Evolutionary conservation across 2,888 invertebrate genomes (phyloP), one percentile per base, ranked within the genome.

Genomic region (Exephanes ischioxanthus): DNA sequence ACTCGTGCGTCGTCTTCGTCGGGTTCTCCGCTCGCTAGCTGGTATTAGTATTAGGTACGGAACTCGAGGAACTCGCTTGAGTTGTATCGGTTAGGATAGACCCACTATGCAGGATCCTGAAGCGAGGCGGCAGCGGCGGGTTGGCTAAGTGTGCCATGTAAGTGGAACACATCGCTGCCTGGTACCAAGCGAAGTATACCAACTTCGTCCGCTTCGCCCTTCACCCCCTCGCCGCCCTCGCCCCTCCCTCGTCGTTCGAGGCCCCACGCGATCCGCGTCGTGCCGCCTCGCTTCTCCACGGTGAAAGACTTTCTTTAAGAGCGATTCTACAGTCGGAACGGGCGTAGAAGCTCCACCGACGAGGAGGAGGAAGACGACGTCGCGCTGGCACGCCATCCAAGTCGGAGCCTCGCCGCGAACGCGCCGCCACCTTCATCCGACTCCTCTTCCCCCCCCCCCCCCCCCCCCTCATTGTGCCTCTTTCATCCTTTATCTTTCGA

Each of bases 281-380:
- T 58, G 70, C 83, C 78, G 80, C 67, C 81, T 78, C 83, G 80
- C 82, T 88, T 55, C 71, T 82, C 86, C 89, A 86, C 90, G 92
- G 94, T 93, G 93, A 94, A 94, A 94, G 94, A 94, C 94, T 94
- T 94, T 94, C 94, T 94, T 94, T 91, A 89, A 91, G 90, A 85
- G 63, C 51, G 30, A 30, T 41, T 22, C 33, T 45, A 41, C 16
- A 51, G 53, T 53, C 51, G 16, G 66, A 72, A 66, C 58, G 48
- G 26, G 19, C 61, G 26, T 16, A 11, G n/a, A 30, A 4, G 61
- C 33, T 16, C 6, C 61, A 3, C 16, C 16, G 61, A 30, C 33
- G 61, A 3, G 9, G 51, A 1, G 48, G 48, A 37, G 33, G 63
- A 33, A 26, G 63, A 75, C 26, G 48, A 41, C 58, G 55, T 51